Evolutionary conservation across 2,888 invertebrate genomes (phyloP).

Genomic region (Agrenia bidenticulata): DNA sequence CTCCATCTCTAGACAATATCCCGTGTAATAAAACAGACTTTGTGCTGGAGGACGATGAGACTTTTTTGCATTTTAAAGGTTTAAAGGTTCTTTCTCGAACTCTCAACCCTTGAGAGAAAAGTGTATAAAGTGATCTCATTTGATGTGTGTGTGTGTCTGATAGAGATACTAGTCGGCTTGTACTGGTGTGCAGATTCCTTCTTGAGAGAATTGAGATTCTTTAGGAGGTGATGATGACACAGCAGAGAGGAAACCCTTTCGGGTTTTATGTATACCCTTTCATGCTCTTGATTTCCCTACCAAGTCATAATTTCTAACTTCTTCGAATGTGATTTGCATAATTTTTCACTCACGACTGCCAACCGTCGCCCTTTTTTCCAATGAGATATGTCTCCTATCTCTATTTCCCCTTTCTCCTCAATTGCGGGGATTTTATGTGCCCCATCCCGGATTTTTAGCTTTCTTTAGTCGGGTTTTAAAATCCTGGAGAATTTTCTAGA

Average conservation of each 20-base stretch:
- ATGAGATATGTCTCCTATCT: constrained; percentile 48
- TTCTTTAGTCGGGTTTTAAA: too few relatives aligned
- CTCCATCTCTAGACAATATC: too few relatives aligned
- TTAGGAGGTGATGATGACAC: constrained; percentile 25
- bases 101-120: constrained; percentile 1
- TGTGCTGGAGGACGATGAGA: too few relatives aligned
- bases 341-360: constrained; percentile 53
- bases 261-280: constrained; percentile 27
- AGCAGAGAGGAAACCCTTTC: constrained; percentile 18
- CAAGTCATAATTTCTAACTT: constrained; percentile 52
- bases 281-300: constrained; percentile 32
- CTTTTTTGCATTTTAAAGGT: too few relatives aligned
- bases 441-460: too few relatives aligned
- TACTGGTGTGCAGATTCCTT: constrained; percentile 26
- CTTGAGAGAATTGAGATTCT: constrained; percentile 2
- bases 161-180: constrained; percentile 7
- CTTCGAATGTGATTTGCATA: constrained; percentile 53
- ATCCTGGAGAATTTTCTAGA: too few relatives aligned
- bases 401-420: constrained; percentile 23
- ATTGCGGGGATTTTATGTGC: neutral
- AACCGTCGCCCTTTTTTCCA: constrained; percentile 49
- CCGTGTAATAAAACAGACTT: too few relatives aligned
- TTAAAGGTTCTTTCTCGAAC: constrained; percentile 4
- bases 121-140: neutral
- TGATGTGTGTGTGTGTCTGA: constrained; percentile 18